Base-by-base conservation (phyloP, 2,888 invertebrate genomes). In the Amphipoea oculea region DNA sequence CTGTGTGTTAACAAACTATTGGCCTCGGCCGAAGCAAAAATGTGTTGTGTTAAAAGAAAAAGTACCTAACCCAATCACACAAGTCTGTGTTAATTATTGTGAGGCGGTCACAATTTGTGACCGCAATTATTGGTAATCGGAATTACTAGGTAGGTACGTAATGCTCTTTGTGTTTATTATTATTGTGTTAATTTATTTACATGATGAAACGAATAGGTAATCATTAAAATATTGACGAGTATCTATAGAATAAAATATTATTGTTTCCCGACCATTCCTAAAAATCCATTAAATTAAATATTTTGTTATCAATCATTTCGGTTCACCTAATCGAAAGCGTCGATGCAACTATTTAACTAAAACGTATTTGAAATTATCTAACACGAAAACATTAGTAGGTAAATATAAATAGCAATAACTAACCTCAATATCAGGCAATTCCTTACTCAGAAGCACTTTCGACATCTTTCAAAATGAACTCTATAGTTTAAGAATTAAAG, bases 361-460 rank as follows among this genome's bases (percentile, higher is more conserved):
- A 70, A 76, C 36, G 14, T 36, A 29, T 62, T 48, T 36, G 7
- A 73, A 57, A 73, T 73, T 7, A 82, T 82, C 40, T 60, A 17
- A 45, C 0, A 73, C 42, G 40, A 83, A 69, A 68, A 86, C 51
- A 80, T 62, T 57, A 70, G 11, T 45, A 66, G 11, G 54, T 72
- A 85, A 85, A 80, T 70, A 80, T 6, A 73, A 79, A 73, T 65
- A 79, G 5, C 48, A 73, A 63, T 40, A 60, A 96, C 97, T 97
- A 95, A 98, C 98, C 98, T 99, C 99, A 91, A 99, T 99, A 94
- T 99, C 99, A 4, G 98, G 98, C 82, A 98, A 92, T 92, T 99
- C 98, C 91, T 97, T 98, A 94, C 98, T 98, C 73, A 98, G 89
- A 85, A 97, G 86, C 82, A 94, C 94, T 90, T 97, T 97, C 76